These are phyloP conservation scores for Reticulitermes speratus DNA, from an alignment of 1,140 invertebrate genomes.

Conservation along the genomic window DNA sequence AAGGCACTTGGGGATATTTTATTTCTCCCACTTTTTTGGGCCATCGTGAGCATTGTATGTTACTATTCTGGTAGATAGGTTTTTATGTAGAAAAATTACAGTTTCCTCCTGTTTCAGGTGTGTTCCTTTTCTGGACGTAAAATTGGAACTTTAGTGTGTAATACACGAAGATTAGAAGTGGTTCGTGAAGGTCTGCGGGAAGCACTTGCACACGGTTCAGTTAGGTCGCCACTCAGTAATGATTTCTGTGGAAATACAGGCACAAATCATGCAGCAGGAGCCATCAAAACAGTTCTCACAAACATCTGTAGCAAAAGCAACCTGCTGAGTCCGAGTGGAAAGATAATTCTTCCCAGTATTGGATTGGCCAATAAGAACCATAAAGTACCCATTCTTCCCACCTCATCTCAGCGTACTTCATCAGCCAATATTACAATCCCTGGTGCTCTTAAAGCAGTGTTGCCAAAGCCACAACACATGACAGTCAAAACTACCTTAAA, in stretches of 20 bases:
- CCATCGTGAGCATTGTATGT: background rate
- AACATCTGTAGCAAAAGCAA: background rate
- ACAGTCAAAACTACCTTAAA: background rate
- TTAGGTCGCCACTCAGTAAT: background rate
- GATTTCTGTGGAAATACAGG: constrained; percentile 10
- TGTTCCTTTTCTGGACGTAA: constrained; percentile 12
- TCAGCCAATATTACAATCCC: background rate
- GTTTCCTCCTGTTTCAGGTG: background rate
- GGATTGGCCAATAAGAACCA: background rate
- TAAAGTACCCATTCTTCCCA: background rate
- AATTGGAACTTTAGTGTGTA: constrained; percentile 3
- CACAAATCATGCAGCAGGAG: constrained; percentile 12
- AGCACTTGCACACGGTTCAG: background rate
- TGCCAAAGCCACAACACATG: background rate
- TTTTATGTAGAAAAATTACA: background rate
- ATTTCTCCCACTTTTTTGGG: too few species aligned
- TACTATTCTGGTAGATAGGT: background rate
- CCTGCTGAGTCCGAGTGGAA: background rate
- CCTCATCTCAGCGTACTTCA: background rate
- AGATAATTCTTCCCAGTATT: background rate
- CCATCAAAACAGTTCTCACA: background rate
- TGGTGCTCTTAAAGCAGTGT: background rate
- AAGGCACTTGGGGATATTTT: too few species aligned
- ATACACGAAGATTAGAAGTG: background rate
- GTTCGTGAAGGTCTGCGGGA: constrained; percentile 12